Evolutionary conservation across 2,113 vertebrate genomes (phyloP).

Genomic region (Paradoxurus hermaphroditus): DNA sequence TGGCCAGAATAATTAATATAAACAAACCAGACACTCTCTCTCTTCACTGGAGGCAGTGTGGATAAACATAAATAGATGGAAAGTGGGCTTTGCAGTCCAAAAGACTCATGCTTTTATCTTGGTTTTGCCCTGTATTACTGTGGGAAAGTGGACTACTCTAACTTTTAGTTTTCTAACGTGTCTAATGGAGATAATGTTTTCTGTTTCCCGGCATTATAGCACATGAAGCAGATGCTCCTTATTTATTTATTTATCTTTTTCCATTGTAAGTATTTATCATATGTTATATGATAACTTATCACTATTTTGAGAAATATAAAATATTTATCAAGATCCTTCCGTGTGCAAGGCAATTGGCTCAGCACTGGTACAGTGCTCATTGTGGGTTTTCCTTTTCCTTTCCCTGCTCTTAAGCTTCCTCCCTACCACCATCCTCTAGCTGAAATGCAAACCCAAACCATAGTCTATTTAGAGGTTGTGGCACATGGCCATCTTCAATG

Average conservation of each 20-base stretch:
- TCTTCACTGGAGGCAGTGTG: background rate
- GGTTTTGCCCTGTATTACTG: background rate
- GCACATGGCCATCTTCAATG: conserved; percentile 62
- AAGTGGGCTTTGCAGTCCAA: background rate
- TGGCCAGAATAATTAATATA: background rate
- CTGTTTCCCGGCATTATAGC: background rate
- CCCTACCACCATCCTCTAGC: background rate
- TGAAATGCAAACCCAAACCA: conserved; percentile 46
- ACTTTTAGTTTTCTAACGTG: background rate
- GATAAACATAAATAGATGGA: too few species aligned
- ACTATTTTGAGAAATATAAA: background rate
- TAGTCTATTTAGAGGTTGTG: conserved; percentile 27
- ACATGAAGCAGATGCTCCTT: background rate
- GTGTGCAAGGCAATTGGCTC: background rate
- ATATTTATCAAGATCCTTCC: background rate
- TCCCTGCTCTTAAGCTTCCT: background rate
- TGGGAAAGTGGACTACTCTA: background rate
- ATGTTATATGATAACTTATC: background rate
- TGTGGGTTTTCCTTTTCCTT: background rate
- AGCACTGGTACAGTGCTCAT: rapidly evolving
- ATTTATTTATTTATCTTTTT: background rate
- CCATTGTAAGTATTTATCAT: background rate
- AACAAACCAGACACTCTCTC: background rate
- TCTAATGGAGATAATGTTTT: background rate
- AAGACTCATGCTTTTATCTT: background rate